Base-by-base conservation (phyloP, 2,113 vertebrate species). In the Bubo bubo region DNA sequence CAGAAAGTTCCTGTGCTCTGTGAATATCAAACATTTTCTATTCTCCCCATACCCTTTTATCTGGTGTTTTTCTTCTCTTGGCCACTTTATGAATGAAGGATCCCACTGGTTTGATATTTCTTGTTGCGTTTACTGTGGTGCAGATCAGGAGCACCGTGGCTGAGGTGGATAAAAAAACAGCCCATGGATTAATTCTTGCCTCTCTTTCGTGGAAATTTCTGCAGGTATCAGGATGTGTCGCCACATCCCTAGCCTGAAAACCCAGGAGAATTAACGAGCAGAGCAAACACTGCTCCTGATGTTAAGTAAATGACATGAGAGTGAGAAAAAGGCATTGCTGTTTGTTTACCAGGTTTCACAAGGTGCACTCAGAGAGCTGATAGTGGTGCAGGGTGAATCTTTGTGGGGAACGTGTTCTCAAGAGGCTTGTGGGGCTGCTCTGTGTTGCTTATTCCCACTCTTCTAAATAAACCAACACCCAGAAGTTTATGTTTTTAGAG, bases 351-450 rank as follows among this genome's bases (percentile, higher is more conserved):
- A 41, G 76, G n/a, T 30, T 56, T 52, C 14, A 56, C 50, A 58
- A 26, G 85, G 14, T 39, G 76, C 45, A 5, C 26, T 59, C 0
- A 0, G 21, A 12, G 55, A 79, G 73, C 60, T 74, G 58, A 13
- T 30, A 18, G 30, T 3, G 5, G 10, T 18, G 27, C 52, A 23
- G 47, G 16, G 12, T 18, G 74, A 50, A 7, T 71, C n/a, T 63
- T 20, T 8, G 32, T 19, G 1, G 1, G 74, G 55, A 59, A 17
- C 14, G 7, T 0, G 0, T 60, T 60, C 91, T 75, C 30, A 7
- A 3, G 60, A 55, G n/a, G 19, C 9, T 64, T 28, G 2, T 47
- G 60, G 24, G 72, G 35, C 58, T 71, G 1, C 52, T 88, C 53
- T 43, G 22, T 7, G 1, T 18, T 45, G 27, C 39, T 74, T 9